Percentiles rank a stretch among this genome's conserved stretches.
These are phyloP conservation scores for Carassius carassius DNA, from an alignment of 2,113 vertebrate genomes.

Conservation along the genomic window DNA sequence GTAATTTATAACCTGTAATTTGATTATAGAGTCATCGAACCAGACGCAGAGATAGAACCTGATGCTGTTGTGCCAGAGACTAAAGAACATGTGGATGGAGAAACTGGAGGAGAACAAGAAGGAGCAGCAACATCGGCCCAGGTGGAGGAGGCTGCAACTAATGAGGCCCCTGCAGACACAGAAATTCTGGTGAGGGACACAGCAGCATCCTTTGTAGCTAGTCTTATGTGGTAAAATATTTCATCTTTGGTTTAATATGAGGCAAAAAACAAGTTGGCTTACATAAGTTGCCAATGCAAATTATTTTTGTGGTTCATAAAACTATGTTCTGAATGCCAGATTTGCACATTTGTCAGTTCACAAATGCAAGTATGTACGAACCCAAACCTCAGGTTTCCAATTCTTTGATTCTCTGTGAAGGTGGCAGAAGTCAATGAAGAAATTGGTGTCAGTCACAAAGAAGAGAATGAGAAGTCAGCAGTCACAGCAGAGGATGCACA, in stretches of 20 bases:
- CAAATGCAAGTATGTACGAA: neutral
- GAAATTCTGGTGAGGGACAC: neutral
- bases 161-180: neutral
- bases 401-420: neutral
- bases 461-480: neutral
- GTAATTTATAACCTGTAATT: neutral
- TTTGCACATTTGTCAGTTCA: neutral
- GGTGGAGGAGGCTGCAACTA: neutral
- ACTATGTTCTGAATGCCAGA: neutral
- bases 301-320: neutral
- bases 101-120: neutral
- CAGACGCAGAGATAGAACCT: constrained; percentile 48
- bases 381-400: neutral
- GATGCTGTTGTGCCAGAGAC: constrained; percentile 57
- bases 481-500: neutral
- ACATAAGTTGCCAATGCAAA: neutral
- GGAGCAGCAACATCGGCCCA: neutral
- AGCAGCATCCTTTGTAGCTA: neutral
- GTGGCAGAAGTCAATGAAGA: constrained; percentile 24
- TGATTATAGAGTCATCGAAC: neutral
- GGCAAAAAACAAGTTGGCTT: neutral
- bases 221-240: neutral
- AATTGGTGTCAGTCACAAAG: constrained; percentile 12
- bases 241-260: neutral
- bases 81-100: constrained; percentile 21